Conservation (phyloP, 2,888 invertebrate genomes). For the Amblyteles armatorius region DNA sequence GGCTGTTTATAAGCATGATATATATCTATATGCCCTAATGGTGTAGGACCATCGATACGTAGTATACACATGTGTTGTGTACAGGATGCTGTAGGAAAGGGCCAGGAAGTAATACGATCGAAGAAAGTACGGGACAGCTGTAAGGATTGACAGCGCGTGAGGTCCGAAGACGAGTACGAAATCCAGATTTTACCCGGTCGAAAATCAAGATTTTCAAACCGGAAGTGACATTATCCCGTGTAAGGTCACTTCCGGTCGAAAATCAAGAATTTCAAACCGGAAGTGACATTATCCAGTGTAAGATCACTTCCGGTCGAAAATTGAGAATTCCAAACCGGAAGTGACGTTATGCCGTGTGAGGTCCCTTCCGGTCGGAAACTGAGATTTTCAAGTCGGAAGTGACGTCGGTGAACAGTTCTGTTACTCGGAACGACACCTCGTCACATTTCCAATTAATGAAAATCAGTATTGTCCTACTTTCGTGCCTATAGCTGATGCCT, state of each 20-base stretch:
- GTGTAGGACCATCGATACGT: neutral
- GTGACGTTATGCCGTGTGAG: too few relatives aligned
- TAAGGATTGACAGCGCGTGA: constrained; percentile 28
- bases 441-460: constrained; percentile 32
- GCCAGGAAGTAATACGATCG: neutral
- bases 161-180: constrained; percentile 14
- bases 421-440: neutral
- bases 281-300: too few relatives aligned
- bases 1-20: neutral
- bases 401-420: neutral
- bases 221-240: too few relatives aligned
- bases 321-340: too few relatives aligned
- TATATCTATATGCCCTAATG: neutral
- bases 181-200: constrained; percentile 14
- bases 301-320: too few relatives aligned
- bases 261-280: too few relatives aligned
- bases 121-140: constrained; percentile 1
- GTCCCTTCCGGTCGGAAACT: too few relatives aligned
- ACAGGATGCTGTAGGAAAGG: neutral
- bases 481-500: neutral
- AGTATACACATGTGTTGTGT: neutral
- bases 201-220: too few relatives aligned
- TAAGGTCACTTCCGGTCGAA: too few relatives aligned
- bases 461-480: constrained; percentile 41
- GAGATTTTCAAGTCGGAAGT: too few relatives aligned